A percentile compares a stretch with the other conserved stretches of the same genome.
These are phyloP conservation scores for Apostichopus parvimensis DNA, from an alignment of 35 echinoderm and acorn worm species.

Conservation along the genomic window DNA sequence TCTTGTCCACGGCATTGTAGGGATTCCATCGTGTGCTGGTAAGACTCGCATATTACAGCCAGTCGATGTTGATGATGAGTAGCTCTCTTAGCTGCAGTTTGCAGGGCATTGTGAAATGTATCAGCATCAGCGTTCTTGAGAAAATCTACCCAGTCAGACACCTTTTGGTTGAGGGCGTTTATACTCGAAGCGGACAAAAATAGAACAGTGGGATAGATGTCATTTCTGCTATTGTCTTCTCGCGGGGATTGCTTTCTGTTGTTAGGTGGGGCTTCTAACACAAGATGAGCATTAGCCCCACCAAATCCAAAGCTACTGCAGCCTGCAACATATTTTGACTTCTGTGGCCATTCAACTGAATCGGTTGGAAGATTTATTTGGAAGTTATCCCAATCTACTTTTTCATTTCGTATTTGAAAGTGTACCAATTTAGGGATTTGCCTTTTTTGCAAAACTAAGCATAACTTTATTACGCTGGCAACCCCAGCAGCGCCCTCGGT, in stretches of 20 bases:
- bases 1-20: not conserved
- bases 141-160: conserved; percentile 60
- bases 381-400: conserved; percentile 54
- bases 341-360: conserved; percentile 47
- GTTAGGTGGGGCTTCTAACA: conserved; percentile 58
- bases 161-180: conserved; percentile 45
- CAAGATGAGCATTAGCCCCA: conserved; percentile 65
- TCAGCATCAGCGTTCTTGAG: conserved; percentile 30
- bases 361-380: conserved; percentile 55
- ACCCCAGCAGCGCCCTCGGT: conserved; percentile 77
- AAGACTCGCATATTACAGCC: conserved; percentile 34
- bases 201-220: conserved; percentile 36
- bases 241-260: not conserved
- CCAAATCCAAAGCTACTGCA: no score
- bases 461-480: conserved; percentile 71
- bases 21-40: conserved; percentile 25
- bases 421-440: conserved; percentile 64
- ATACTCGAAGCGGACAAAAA: conserved; percentile 66
- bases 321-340: no score
- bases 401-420: conserved; percentile 60
- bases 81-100: conserved; percentile 59
- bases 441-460: conserved; percentile 54
- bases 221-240: no score
- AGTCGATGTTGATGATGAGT: conserved; percentile 60
- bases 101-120: conserved; percentile 33